Evolutionary conservation across 2,888 invertebrate species (phyloP), one percentile per base, ranked within the genome.

Genomic region (Hesperia comma): DNA sequence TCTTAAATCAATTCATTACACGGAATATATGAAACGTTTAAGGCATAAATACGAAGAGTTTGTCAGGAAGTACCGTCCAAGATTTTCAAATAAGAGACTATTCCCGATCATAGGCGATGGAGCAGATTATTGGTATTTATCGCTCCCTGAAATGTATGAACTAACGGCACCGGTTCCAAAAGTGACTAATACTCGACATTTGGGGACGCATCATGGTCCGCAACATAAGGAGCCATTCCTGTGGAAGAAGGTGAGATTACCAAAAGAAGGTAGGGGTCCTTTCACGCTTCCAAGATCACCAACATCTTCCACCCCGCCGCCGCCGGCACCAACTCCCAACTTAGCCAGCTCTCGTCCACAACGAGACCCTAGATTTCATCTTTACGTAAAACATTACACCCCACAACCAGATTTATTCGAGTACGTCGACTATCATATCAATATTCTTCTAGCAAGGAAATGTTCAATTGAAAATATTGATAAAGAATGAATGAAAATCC

Each of bases 21-120:
- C 81, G 2, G 87, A 91, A 70, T 92, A 92, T 70, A 92, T 90
- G 87, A 87, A 81, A 62, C 80, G 88, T 69, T 76, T 92, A 70
- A 88, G 82, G 72, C 78, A 82, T 26, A 91, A 92, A 77, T 92
- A 92, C 75, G 82, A 86, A 26, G 88, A 91, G 73, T 92, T 90
- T 68, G 91, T 92, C n/a, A 81, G 84, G 68, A 90, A 90, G 76
- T 82, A 88, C 71, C 82, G 86, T 53, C 87, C 91, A n/a, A 74
- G 76, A 67, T 92, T 90, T 72, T 84, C 87, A 6, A 92, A 92
- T 72, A 90, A 92, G 71, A 81, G 84, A 70, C 74, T 92, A 58
- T 92, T 92, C 74, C 92, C 92, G 6, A 83, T 92, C 69, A 92
- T 92, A 71, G 92, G 92, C 14, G 86, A 91, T 69, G 91, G 92